A percentile compares a stretch with the other conserved stretches of the same genome.
Evolutionary conservation across 2,113 vertebrate genomes (phyloP).

Genomic region (Thamnophis sirtalis): DNA sequence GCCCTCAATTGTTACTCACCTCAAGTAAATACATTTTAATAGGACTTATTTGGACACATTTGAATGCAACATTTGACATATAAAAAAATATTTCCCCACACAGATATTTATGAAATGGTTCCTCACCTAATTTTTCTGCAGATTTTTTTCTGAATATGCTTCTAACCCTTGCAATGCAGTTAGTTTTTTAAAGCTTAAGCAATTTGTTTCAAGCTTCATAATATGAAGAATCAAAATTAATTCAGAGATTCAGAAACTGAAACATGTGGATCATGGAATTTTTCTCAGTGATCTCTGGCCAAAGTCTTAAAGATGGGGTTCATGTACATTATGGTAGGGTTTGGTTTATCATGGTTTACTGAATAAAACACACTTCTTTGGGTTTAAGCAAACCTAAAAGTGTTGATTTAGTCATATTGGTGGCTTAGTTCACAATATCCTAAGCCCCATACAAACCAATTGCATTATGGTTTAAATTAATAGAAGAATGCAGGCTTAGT

Average conservation of each 20-base stretch:
- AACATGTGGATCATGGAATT: background rate
- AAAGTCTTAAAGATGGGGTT: background rate
- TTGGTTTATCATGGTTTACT: background rate
- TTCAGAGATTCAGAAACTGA: background rate
- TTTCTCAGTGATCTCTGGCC: background rate
- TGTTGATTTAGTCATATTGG: background rate
- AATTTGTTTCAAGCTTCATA: background rate
- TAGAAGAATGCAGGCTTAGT: background rate
- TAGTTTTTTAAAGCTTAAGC: background rate
- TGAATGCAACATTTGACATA: background rate
- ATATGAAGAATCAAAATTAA: background rate
- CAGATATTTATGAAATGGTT: background rate
- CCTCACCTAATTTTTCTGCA: background rate
- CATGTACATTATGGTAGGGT: background rate
- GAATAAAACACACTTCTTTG: background rate
- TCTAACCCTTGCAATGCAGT: background rate
- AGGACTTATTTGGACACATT: background rate
- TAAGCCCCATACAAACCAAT: background rate
- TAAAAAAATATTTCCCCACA: background rate
- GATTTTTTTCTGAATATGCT: background rate
- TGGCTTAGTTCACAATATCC: background rate
- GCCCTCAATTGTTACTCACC: background rate
- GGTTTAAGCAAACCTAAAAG: background rate
- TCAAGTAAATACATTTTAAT: background rate
- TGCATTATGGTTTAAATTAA: background rate